A percentile compares a stretch with the other conserved stretches of the same genome.
phyloP scores from a whole-genome alignment of 2,888 invertebrate species.

The Dilophus febrilis region DNA sequence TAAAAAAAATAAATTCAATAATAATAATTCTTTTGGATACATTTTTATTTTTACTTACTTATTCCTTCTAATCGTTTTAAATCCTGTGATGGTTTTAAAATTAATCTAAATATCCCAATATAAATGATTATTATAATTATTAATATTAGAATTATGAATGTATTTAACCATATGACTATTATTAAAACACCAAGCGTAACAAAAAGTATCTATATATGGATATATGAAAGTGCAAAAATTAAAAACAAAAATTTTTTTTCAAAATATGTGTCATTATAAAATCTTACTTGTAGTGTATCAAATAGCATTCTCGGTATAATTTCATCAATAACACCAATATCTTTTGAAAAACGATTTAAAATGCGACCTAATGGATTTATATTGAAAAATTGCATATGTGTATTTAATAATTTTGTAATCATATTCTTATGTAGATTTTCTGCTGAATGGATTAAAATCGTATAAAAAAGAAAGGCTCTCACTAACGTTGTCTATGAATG shows the following conservation, averaged over 20 bases:
- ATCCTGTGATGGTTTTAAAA: conserved; percentile 49
- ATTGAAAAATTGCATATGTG: conserved; percentile 64
- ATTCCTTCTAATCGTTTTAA: conserved; percentile 57
- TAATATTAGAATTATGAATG: conserved; percentile 39
- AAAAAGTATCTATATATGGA: conserved; percentile 23
- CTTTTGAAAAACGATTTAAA: conserved; percentile 51
- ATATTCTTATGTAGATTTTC: conserved; percentile 62
- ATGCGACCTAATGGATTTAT: conserved; percentile 54
- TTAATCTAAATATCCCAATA: conserved; percentile 39
- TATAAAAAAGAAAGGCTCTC: conserved; percentile 54
- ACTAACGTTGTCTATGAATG: conserved; percentile 31
- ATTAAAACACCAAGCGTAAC: conserved; percentile 38
- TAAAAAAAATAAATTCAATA: conserved; percentile 19
- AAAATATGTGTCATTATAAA: no score
- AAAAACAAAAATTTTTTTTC: conserved; percentile 15
- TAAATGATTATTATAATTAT: conserved; percentile 39
- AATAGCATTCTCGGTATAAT: conserved; percentile 40
- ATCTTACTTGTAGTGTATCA: conserved; percentile 33
- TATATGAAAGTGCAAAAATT: conserved; percentile 29
- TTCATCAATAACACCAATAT: conserved; percentile 37
- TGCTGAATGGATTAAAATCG: conserved; percentile 60
- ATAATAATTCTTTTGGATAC: background rate
- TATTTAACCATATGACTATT: conserved; percentile 42
- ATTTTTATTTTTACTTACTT: conserved; percentile 34
- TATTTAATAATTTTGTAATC: conserved; percentile 58